Percentiles rank a stretch among this genome's conserved stretches.
These are phyloP conservation scores for Spinus olivaceus DNA, from an alignment of 2,797 vertebrate genomes.

Conservation along the genomic window DNA sequence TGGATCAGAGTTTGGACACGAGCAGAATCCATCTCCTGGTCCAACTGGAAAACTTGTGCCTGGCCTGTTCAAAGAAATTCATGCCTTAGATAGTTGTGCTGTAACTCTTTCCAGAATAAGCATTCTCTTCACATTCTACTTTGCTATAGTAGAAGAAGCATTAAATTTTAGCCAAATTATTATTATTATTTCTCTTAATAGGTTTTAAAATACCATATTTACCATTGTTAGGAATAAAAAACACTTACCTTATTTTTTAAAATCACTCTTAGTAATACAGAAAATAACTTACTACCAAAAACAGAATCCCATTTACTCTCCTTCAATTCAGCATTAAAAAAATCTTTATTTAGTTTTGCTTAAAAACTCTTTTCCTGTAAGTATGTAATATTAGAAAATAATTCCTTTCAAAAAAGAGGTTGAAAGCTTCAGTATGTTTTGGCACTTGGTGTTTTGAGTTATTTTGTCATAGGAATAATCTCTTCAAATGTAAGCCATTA, in stretches of 20 bases:
- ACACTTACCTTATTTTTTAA: neutral
- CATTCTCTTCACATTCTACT: neutral
- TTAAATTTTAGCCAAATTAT: neutral
- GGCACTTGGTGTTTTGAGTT: neutral
- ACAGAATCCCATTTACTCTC: neutral
- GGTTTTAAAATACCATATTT: neutral
- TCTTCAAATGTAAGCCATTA: neutral
- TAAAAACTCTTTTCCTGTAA: neutral
- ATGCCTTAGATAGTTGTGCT: neutral
- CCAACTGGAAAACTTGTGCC: constrained; percentile 77
- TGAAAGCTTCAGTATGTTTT: neutral
- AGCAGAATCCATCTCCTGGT: constrained; percentile 76
- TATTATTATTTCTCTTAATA: neutral
- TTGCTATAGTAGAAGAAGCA: neutral
- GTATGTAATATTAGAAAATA: neutral
- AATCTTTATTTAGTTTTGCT: neutral
- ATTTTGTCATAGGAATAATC: neutral
- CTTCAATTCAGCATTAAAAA: neutral
- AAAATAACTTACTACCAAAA: neutral
- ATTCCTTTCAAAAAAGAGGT: neutral
- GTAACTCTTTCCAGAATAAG: neutral
- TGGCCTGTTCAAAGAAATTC: constrained; percentile 56
- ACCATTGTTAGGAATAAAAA: neutral
- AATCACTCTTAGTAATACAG: neutral
- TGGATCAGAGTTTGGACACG: constrained; percentile 83